Evolutionary conservation across 2,797 vertebrate species (phyloP), one percentile per base, ranked within the genome.

Genomic region (Apogon talboti): DNA sequence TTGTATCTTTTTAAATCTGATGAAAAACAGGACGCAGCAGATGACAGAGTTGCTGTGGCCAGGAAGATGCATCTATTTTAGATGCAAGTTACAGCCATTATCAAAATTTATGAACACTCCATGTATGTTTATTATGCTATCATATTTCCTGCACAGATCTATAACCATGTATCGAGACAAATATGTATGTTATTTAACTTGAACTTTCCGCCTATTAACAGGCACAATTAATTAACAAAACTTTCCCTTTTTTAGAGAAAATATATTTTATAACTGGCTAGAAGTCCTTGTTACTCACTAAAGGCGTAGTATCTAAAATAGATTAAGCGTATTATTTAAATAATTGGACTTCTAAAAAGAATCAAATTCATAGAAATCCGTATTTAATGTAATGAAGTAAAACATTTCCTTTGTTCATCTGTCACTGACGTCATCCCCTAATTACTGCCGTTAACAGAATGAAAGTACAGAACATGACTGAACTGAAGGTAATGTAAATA

Each of bases 1-100:
- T 24, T 61, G 42, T 47, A 68, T 86, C 69, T 79, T 54, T 64
- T 50, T 57, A 46, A 59, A 78, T 61, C 57, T 82, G 84, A 87
- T 81, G 58, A 58, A 74, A 87, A 88, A 62, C 74, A 87, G 52
- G 71, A 0, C 7, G 7, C 1, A 51, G 56, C 9, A 52, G 41
- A 42, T 14, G 46, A 54, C 43, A 69, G 50, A 66, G 18, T 50
- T 35, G 24, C 63, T 63, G 33, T 9, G 48, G 50, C 50, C 55
- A 53, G 54, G 10, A 66, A 38, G 37, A 76, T 56, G 46, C 21
- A 41, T 54, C 16, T 19, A 2, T 68, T 30, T 46, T 11, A 28
- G 2, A 41, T 37, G 24, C 8, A 47, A 16, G 16, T 44, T 5
- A 14, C 1, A 16, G 66, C 11, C 44, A 52, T 35, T 44, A 62